A percentile compares a stretch with the other conserved stretches of the same genome.
Conservation (phyloP, 2,113 vertebrate species). For the Vulpes lagopus region DNA sequence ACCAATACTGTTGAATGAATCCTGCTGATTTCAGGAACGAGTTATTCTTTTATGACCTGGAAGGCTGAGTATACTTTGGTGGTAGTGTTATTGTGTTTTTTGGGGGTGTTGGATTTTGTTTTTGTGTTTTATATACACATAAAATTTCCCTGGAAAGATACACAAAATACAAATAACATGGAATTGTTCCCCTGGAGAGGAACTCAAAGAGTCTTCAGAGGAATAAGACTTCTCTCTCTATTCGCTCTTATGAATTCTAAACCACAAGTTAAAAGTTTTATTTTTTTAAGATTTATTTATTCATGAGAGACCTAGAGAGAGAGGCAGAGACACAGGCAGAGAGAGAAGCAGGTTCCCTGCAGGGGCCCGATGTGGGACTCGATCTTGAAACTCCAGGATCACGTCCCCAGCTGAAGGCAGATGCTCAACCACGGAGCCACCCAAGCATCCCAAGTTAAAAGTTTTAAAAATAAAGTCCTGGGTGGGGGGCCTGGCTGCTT, state of each 20-base stretch:
- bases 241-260: not conserved
- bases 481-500: not conserved
- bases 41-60: not conserved
- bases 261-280: not conserved
- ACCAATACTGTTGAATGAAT: conserved; percentile 10
- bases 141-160: not conserved
- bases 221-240: not conserved
- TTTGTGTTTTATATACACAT: not conserved
- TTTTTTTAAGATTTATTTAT: too few relatives aligned
- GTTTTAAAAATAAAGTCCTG: not conserved
- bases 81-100: not conserved
- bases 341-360: too few relatives aligned
- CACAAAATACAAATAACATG: not conserved
- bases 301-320: too few relatives aligned
- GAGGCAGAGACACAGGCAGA: too few relatives aligned
- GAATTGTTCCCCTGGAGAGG: not conserved
- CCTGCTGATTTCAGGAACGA: not conserved
- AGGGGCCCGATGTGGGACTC: too few relatives aligned
- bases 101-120: not conserved
- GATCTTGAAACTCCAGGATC: too few relatives aligned
- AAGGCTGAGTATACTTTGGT: not conserved
- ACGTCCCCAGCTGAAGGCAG: too few relatives aligned
- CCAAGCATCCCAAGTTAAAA: not conserved
- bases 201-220: not conserved
- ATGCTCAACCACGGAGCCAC: not conserved